Base-by-base conservation (phyloP, 2,888 invertebrate species). In the Nasonia oneida region DNA sequence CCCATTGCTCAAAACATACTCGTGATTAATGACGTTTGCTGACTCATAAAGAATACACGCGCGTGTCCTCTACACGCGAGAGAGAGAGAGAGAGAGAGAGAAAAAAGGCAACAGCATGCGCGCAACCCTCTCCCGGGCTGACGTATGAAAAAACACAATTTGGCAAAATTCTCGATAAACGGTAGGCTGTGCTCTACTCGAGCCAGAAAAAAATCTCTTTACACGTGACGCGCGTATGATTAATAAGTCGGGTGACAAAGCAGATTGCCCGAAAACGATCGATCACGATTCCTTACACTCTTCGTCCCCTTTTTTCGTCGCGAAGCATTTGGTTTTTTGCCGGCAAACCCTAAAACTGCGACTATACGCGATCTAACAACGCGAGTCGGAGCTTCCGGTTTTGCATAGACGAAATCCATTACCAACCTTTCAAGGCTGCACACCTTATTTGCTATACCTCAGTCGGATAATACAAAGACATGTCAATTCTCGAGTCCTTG, bases 151-250 rank as follows among this genome's bases (percentile, higher is more conserved):
- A 85, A 86, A 84, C 77, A 85, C 85, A 85, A 86, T 87, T 86
- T 85, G 85, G 84, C 85, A 67, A 87, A 87, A 86, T 86, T 83
- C 84, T 84, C 79, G 80, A 82, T 87, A 87, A 87, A 87, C 86
- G 87, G 80, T 87, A 86, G 87, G 87, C 86, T 73, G 61, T 73
- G 74, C 75, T 37, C 50, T n/a, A 37, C 50, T 71, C n/a, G 73
- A n/a, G 42, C 33, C 10, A n/a, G 79, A 86, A 83, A 82, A 83
- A 82, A 77, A 23, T n/a, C 57, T 74, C 78, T 83, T 74, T 76
- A 81, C 81, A 29, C 61, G 67, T 77, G 87, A 83, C 85, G 73
- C 82, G 71, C 50, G 61, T 53, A 57, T 79, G 84, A 87, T 87
- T 87, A 87, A 87, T 87, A 84, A 37, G 39, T 5, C 70, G 14